Evolutionary conservation across 2,797 vertebrate genomes (phyloP).

Genomic region (Fringilla coelebs): DNA sequence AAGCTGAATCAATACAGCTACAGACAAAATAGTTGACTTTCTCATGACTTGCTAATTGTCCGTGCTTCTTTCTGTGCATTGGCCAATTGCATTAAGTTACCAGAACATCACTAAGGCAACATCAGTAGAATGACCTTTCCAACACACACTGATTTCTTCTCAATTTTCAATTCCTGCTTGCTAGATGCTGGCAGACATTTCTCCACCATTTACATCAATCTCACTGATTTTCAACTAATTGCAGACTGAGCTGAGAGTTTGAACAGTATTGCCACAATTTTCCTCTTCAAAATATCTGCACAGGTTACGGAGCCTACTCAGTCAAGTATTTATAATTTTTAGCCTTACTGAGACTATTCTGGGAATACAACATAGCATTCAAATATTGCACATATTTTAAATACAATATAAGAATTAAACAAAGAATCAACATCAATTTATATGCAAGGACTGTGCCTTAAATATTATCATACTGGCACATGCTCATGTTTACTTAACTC

Average conservation of each 20-base stretch:
- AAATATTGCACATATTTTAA: not conserved
- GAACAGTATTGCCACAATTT: not conserved
- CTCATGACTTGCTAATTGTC: conserved; percentile 17
- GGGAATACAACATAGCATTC: not conserved
- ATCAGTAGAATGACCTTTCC: conserved; percentile 8
- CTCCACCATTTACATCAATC: not conserved
- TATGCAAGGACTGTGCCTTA: not conserved
- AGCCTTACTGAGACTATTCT: not conserved
- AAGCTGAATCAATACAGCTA: not conserved
- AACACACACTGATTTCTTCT: conserved; percentile 19
- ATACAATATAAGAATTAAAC: not conserved
- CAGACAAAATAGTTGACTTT: not conserved
- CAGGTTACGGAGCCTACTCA: not conserved
- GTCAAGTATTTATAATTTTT: not conserved
- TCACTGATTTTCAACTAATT: not conserved
- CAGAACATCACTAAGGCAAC: conserved; percentile 34
- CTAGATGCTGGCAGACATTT: not conserved
- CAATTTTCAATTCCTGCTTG: not conserved
- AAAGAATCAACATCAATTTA: not conserved
- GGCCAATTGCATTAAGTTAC: conserved; percentile 26
- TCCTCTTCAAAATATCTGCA: not conserved
- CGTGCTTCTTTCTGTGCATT: not conserved
- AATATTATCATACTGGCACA: not conserved
- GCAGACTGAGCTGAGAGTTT: not conserved
- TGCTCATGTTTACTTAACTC: not conserved